Evolutionary conservation across 2,888 invertebrate species (phyloP), one percentile per base, ranked within the genome.

Genomic region (Esperia sulphurella): DNA sequence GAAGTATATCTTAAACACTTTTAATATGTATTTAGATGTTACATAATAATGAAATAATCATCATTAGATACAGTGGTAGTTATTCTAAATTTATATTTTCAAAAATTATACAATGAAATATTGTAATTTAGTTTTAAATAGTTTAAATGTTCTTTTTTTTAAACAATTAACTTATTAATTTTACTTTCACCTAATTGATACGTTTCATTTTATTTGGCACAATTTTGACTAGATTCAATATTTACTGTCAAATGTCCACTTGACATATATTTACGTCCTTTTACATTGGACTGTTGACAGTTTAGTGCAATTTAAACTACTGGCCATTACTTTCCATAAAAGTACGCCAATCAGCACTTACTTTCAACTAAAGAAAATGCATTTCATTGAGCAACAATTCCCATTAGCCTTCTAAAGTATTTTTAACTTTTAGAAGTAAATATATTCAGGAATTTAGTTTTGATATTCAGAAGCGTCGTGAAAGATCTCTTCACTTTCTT

Each of bases 401-500:
- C 68, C 55, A 57, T 60, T 54, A 46, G 50, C 49, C 30, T 47
- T 50, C 41, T 39, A 39, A 41, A 50, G 50, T 45, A 35, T 54
- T 46, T 65, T 76, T 86, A 89, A 74, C 85, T 82, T 61, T 88
- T 89, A 4, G 81, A 73, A 35, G 81, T 63, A 63, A 89, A 89
- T 48, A 89, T 88, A 59, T 89, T 89, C 44, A 89, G 69, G 65
- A 89, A 80, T 51, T 88, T 89, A 0, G 88, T 82, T 63, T 88
- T 89, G 58, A 89, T 88, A 58, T 80, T 88, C 37, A 89, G 61
- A 5, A 89, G 65, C 0, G 88, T 86, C 1, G 89, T 89, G 58
- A 89, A 83, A 1, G 89, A 89, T 45, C 89, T 75, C 72, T 88
- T 88, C 4, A 77, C 88, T 59, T 88, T 88, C 70, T 87, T 89